Conservation (phyloP, 2,888 invertebrate species). For the Mimachlamys varia region DNA sequence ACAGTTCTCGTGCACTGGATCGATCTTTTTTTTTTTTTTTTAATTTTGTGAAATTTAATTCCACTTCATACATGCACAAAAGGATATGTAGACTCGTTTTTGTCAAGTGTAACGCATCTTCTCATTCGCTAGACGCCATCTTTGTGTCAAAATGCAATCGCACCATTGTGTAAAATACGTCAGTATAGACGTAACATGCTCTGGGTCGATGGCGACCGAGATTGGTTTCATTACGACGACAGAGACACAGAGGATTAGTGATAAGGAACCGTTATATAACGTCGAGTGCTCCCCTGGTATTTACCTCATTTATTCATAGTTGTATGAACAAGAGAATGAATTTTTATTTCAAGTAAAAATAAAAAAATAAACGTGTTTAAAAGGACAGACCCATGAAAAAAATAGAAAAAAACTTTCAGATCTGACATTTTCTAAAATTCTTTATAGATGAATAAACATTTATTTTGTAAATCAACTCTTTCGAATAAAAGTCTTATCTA, state of each 20-base stretch:
- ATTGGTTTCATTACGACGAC: slow-evolving; percentile 5
- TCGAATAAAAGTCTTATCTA: no score
- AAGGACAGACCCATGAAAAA: no score
- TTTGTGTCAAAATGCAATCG: slow-evolving; percentile 7
- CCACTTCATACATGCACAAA: not conserved
- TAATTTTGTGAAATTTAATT: not conserved
- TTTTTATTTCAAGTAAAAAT: not conserved
- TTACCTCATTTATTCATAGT: not conserved
- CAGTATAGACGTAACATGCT: not conserved
- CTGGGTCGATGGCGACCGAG: not conserved
- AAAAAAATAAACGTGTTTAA: no score
- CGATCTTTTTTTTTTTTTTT: not conserved
- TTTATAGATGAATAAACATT: no score
- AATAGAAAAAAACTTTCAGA: no score
- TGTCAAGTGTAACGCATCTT: not conserved
- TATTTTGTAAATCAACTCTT: no score
- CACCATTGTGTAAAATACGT: not conserved
- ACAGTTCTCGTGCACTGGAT: not conserved
- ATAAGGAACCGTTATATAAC: not conserved
- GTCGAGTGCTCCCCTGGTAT: not conserved
- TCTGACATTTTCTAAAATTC: no score
- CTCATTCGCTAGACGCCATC: not conserved
- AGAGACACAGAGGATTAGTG: not conserved
- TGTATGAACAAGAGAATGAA: not conserved
- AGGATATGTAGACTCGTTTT: not conserved